These are phyloP conservation scores for Bolinopsis microptera DNA, from an alignment of 37 sponge, comb jelly and placozoan genomes.

Conservation along the genomic window DNA sequence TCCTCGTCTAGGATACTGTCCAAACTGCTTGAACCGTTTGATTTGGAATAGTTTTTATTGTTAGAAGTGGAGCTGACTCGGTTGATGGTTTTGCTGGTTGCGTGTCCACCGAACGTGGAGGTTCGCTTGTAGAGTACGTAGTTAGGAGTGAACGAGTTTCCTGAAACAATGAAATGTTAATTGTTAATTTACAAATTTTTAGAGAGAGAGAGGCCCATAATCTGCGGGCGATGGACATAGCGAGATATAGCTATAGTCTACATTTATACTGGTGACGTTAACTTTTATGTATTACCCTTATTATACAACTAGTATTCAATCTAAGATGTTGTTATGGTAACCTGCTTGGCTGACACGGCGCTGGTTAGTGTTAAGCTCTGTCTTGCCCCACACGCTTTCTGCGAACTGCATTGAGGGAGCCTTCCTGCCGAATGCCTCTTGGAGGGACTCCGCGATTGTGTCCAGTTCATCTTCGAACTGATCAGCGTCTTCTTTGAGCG, in stretches of 20 bases:
- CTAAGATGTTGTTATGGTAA: too few species aligned
- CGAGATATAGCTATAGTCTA: too few species aligned
- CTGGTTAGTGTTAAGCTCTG: constrained; percentile 37
- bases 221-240: not conserved
- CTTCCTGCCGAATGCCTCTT: not conserved
- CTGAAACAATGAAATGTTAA: not conserved
- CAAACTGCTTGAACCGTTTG: not conserved
- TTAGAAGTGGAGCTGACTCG: not conserved
- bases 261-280: too few species aligned
- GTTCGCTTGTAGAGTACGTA: not conserved
- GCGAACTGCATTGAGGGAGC: constrained; percentile 2
- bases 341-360: constrained; percentile 13
- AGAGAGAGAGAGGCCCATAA: too few species aligned
- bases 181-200: too few species aligned
- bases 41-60: not conserved
- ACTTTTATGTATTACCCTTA: too few species aligned
- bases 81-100: not conserved
- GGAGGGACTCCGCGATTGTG: not conserved
- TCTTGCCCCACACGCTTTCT: not conserved
- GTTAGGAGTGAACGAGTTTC: constrained; percentile 33
- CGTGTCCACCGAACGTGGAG: not conserved
- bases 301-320: too few species aligned
- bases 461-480: not conserved
- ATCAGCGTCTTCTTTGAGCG: constrained; percentile 22
- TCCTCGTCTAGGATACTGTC: not conserved